Conservation (phyloP, 2,113 vertebrate genomes). For the Apus apus region DNA sequence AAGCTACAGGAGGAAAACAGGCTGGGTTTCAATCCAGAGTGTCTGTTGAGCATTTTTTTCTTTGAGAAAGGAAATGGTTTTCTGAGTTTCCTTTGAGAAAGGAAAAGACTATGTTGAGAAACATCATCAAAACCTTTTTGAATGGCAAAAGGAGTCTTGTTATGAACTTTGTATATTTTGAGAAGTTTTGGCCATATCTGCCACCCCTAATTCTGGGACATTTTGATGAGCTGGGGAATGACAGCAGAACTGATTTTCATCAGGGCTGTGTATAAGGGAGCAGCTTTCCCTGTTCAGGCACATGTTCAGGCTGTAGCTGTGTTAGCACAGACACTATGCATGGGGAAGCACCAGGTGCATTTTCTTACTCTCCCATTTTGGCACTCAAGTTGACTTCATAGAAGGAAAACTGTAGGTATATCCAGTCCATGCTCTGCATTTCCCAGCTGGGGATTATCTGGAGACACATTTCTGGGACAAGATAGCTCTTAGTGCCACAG, state of each 20-base stretch:
- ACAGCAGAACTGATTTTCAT: background rate
- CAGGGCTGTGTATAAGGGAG: background rate
- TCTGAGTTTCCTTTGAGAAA: too few species aligned
- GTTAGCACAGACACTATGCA: background rate
- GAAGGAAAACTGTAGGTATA: background rate
- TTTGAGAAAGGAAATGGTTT: background rate
- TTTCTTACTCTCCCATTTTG: background rate
- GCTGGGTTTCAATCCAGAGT: background rate
- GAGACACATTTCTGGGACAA: background rate
- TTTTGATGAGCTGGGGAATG: background rate
- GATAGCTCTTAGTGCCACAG: background rate
- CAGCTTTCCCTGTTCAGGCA: background rate
- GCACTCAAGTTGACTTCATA: rapidly evolving
- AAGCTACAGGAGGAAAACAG: background rate
- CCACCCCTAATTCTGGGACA: background rate
- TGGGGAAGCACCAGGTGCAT: background rate
- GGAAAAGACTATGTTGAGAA: background rate
- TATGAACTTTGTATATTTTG: rapidly evolving
- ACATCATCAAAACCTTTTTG: background rate
- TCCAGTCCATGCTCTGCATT: background rate
- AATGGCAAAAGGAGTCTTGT: background rate
- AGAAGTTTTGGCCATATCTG: background rate
- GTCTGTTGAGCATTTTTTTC: background rate
- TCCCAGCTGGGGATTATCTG: background rate
- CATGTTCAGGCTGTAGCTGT: background rate